Evolutionary conservation across 2,797 vertebrate species (phyloP), one percentile per base, ranked within the genome.

Genomic region (Echeneis naucrates): DNA sequence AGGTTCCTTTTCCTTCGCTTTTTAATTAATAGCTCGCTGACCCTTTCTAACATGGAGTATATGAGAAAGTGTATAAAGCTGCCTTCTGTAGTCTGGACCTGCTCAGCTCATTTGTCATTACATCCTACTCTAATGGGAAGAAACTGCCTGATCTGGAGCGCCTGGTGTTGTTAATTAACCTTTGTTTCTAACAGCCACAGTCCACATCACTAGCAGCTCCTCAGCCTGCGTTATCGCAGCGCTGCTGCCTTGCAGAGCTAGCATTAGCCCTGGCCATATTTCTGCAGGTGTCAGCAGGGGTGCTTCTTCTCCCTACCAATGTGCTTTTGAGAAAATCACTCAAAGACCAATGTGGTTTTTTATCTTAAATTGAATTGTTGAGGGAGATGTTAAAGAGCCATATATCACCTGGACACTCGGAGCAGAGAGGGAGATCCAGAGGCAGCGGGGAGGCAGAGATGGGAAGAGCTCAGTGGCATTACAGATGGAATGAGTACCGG

Each of bases 331-430:
- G 77, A 81, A 77, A 81, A 85, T 86, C 84, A 89, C 76, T 84
- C 81, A 85, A 85, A 88, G 73, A 62, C 81, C 90, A 62, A 64
- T 83, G 81, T 44, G 50, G 62, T 86, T 92, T 90, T n/a, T 92
- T 89, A 93, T 93, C 92, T 92, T 68, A 92, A 92, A 93, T 93
- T 90, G 89, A 92, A 92, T 91, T 92, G 91, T 92, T 92, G 89
- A 88, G 79, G 82, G 84, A 88, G 89, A 91, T 87, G 81, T 89
- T 93, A 85, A 91, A 87, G 84, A 88, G 81, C 80, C 87, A 91
- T 93, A 87, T 71, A 93, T 93, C 92, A 93, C 86, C 80, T 72
- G 84, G 90, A 88, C 83, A 85, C 66, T 58, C 10, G 13, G 62
- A 57, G 82, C 44, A 74, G 75, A 84, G 70, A 74, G 76, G 62